Evolutionary conservation across 2,797 vertebrate genomes (phyloP), one percentile per base, ranked within the genome.

Genomic region (Peromyscus attwateri): DNA sequence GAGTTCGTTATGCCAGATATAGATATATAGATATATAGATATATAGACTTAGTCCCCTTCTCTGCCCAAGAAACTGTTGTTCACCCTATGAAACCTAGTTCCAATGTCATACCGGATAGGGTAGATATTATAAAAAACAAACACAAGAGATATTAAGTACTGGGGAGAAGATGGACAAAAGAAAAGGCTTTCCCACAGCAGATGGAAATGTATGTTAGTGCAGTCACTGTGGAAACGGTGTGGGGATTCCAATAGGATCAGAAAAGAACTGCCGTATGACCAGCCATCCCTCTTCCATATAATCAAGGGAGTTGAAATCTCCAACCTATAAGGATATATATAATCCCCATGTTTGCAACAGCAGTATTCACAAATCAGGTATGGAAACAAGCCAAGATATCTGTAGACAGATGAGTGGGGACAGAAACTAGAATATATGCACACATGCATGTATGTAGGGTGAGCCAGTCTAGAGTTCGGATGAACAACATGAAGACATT

Each of bases 401-500:
- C n/a, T 52, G 1, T 43, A 23, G 46, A 9, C 17, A 40, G 12
- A 55, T 2, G 34, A 77, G 5, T 8, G 12, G 57, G 37, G 9
- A 17, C 23, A 23, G 23, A 29, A 71, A 19, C 21, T 11, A 76
- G 76, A n/a, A 73, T 31, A 16, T 25, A 21, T 79, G 25, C 21
- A 27, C 11, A 5, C 3, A 19, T 60, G 9, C 46, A 25, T n/a
- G 3, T 21, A 2, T 7, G 1, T 3, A 37, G 77, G 14, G 2
- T 1, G 19, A 79, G 21, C n/a, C 21, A 43, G 62, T 55, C 55
- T 64, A 27, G n/a, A 40, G 13, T 6, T 23, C 4, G 34, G 7
- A 64, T 5, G 2, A 0, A 7, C 40, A 82, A n/a, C 6, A 52
- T 0, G 27, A 40, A n/a, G 19, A 16, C 34, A 10, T 21, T 60